Evolutionary conservation across 2,888 invertebrate species (phyloP), one percentile per base, ranked within the genome.

Genomic region (Agrochola lychnidis): DNA sequence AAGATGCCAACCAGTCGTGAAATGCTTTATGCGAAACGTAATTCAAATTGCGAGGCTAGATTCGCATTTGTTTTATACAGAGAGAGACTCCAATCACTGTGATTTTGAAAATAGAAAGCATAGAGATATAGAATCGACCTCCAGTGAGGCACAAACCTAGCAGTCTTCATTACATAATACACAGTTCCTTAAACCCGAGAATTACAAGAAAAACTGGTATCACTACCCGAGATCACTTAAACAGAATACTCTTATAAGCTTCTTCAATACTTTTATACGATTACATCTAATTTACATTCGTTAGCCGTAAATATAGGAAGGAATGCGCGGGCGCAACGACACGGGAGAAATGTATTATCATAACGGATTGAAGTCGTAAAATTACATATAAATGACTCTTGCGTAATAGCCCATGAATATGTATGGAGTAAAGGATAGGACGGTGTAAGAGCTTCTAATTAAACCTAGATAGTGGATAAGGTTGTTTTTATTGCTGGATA

Each of bases 231-330:
- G 61, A 73, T 74, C 62, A 70, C 71, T 78, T 72, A 78, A 77
- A 70, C 45, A 63, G 59, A 73, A 82, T 72, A 51, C 70, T 74
- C 73, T 61, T 76, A 68, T 61, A 69, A 64, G 71, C 70, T 69
- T 64, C 73, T 73, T 72, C 72, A 72, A 85, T 81, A 76, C 25
- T 79, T 84, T 83, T 73, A 30, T 78, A 70, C 75, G 85, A 79
- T 88, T 75, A 81, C 53, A 70, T 77, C 68, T 82, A 81, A 89
- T 88, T 89, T 84, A 89, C 84, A 89, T 82, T 74, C 67, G 70
- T 82, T 70, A 68, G 62, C 64, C 70, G 62, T 85, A 84, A 82
- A 85, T 82, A 77, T 79, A 71, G 71, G 72, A 82, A 84, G 84
- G 85, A 82, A 87, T 85, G 89, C 78, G 57, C 42, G 57, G 53